Base-by-base conservation (phyloP, 2,888 invertebrate genomes). In the Lasioglossum morio region DNA sequence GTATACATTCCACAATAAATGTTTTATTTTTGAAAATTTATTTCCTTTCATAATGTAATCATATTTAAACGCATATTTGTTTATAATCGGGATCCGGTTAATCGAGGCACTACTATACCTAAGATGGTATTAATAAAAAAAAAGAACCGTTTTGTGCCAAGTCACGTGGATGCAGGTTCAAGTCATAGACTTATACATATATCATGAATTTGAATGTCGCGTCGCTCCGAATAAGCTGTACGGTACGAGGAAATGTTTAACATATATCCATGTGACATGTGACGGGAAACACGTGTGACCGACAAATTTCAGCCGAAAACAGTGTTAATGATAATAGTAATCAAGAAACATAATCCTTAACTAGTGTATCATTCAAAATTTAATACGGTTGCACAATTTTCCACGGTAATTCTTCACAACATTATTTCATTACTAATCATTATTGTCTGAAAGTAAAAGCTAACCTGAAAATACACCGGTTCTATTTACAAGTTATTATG, bases 391-490 rank as follows among this genome's bases (percentile, higher is more conserved):
- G 0, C 23, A 76, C 23, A 72, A 12, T 14, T 27, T 57, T 66
- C 14, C 19, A 79, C 23, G 82, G 75, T 82, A 85, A 79, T 30
- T 46, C 14, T 46, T 23, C 0, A 27, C 57, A 69, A 46, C 80
- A 37, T 37, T 63, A 46, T 60, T 48, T 27, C 46, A 60, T 27
- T 5, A 46, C 23, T 23, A 19, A 27, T 27, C 30, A 40, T 27
- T 5, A 37, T 8, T 37, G 12, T 16, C 66, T 27, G 16, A 10
- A 43, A 14, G 14, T n/a, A n/a, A 23, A 48, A 72, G 14, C 14
- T 85, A 85, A 85, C 85, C 85, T 82, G 16, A 43, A 77, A 75
- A 60, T 46, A 63, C 1, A 19, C 70, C 74, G 77, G 57, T 77
- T 37, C 23, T n/a, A 46, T 16, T 43, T 43, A 14, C 19, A 69